Base-by-base conservation (phyloP, 2,113 vertebrate genomes). In the Porphyrio hochstetteri region DNA sequence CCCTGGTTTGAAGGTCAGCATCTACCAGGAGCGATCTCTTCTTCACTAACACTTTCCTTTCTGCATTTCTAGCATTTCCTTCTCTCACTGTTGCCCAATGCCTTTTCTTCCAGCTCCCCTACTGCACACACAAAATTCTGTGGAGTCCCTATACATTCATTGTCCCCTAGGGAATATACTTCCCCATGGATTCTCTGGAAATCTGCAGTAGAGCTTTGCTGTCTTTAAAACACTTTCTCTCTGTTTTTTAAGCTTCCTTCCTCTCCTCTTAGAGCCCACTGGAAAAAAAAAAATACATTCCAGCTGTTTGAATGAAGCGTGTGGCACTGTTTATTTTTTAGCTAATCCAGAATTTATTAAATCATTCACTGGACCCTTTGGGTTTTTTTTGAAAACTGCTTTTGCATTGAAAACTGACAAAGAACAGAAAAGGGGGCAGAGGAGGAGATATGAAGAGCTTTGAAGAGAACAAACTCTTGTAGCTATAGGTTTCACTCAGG, bases 321-420 rank as follows among this genome's bases (percentile, higher is more conserved):
- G 46, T 78, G 82, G 29, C 69, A 90, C 36, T 16, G 44, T 48
- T 88, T 38, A 64, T 19, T 24, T 86, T 91, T 84, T 77, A 69
- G 42, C 74, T 75, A 82, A 86, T 90, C 50, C 28, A 70, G 82
- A 79, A 76, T 88, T 86, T 94, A 85, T 93, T 89, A 61, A 86
- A 88, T 29, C 60, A 11, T 52, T 95, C 72, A 63, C 44, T 89
- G 36, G 20, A 38, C 21, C 28, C 61, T 95, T 44, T 44, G 44
- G 42, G 14, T 44, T 44, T 44, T 42, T 46, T n/a, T 53, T 24
- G 21, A 63, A 72, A 95, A 64, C 53, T 84, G 25, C 10, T 86
- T 96, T 60, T 81, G n/a, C 80, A 94, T 50, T 86, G 88, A 79
- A 95, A 93, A 77, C 20, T 76, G 74, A 69, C 59, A 55, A 68